Conservation (phyloP, 1,140 invertebrate species). For the Bicyclus anynana region DNA sequence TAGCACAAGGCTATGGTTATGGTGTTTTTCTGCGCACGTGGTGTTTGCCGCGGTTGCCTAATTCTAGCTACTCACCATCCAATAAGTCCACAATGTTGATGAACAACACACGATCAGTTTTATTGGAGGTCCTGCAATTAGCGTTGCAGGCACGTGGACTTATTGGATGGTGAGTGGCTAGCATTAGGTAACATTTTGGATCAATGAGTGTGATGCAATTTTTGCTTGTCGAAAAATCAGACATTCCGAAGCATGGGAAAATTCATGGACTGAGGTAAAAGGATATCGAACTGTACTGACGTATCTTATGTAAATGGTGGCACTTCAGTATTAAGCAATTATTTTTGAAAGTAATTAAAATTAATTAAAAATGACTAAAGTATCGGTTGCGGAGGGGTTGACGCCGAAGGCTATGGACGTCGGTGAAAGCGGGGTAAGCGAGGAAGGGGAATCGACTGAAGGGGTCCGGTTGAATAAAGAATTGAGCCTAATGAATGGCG, state of each 20-base stretch:
- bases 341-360: constrained; percentile 6
- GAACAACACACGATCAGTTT: no score
- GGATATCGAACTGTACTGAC: constrained; percentile 10
- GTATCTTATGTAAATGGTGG: constrained; percentile 13
- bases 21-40: constrained; percentile 53
- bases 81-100: no score
- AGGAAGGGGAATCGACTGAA: constrained; percentile 41
- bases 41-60: constrained; percentile 50
- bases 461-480: constrained; percentile 89
- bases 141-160: no score
- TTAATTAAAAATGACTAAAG: constrained; percentile 66
- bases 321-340: constrained; percentile 7
- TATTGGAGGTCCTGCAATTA: no score
- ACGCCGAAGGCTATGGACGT: constrained; percentile 51
- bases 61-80: no score
- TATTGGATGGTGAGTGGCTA: no score
- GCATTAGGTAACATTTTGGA: no score
- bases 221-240: constrained; percentile 55
- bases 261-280: constrained; percentile 23
- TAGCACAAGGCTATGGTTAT: constrained; percentile 42
- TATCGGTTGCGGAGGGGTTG: constrained; percentile 60
- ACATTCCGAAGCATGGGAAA: constrained; percentile 20
- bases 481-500: constrained; percentile 92
- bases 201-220: constrained; percentile 62
- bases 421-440: constrained; percentile 36